Base-by-base conservation (phyloP, 23 tunicate genomes). In the Aplidium turbinatum region DNA sequence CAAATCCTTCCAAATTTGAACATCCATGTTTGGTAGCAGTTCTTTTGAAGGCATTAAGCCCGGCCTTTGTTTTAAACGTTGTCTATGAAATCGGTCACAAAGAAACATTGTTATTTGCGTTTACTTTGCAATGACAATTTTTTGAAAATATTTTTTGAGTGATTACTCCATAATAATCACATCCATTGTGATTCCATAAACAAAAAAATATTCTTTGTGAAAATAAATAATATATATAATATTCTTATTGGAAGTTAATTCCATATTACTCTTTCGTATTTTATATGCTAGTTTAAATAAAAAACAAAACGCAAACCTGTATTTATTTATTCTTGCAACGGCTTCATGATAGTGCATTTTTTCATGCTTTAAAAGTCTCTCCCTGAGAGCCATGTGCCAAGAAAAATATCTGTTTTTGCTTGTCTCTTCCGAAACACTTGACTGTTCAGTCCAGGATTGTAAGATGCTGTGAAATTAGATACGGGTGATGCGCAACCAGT, bases 341-440 rank as follows among this genome's bases (percentile, higher is more conserved):
- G 96, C 96, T 31, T 88, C 96, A 30, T 76, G 73, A 67, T 88
- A 88, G 32, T 82, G 86, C 82, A 88, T 75, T 45, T 47, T 75
- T 34, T 88, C 96, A 50, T 82, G 85, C 50, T 88, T 85, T 22
- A 88, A 39, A 32, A 88, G 75, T 22, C 96, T 36, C 21, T 88
- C 86, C 29, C 87, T 66, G 4, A 88, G 82, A 20, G 96, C 96
- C 87, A 88, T 76, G 72, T 88, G 96, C 75, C 96, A 68, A 13
- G 86, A 65, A 57, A 68, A 81, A 57, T 64, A 88, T 76, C 60
- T 57, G 63, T 76, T 70, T 36, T 88, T 72, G 51, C 58, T 60
- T 34, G 72, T 33, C 47, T 72, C 79, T 28, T 71, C 69, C 13
- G 61, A 63, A 0, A 61, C 32, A 3, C 36, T 72, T 58, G 72